phyloP scores from a whole-genome alignment of 1,140 invertebrate genomes.

The Zaprionus vittiger region DNA sequence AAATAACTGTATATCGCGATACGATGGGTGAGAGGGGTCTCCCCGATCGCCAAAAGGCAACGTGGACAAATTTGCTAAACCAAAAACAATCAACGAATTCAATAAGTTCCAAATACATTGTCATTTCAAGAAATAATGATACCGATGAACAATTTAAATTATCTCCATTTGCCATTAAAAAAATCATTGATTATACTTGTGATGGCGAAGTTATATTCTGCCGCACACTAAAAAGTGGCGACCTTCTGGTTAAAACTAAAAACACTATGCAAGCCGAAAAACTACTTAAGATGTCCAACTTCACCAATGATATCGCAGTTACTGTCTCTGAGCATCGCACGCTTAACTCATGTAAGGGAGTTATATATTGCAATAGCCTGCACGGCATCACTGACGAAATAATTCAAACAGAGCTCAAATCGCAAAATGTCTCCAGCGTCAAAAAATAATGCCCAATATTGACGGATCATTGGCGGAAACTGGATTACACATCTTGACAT shows the following conservation, averaged over 20 bases:
- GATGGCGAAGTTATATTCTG: slow-evolving; percentile 13
- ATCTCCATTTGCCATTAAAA: slow-evolving; percentile 31
- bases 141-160: slow-evolving; percentile 22
- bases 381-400: slow-evolving; percentile 6
- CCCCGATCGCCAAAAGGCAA: no score
- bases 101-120: not conserved
- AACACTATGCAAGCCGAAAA: slow-evolving; percentile 14
- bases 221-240: no score
- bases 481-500: not conserved
- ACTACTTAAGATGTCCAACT: slow-evolving; percentile 21
- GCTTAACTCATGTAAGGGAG: slow-evolving; percentile 12
- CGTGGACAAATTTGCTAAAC: no score
- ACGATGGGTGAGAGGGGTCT: no score
- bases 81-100: no score
- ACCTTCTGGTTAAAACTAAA: slow-evolving; percentile 26
- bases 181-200: slow-evolving; percentile 18
- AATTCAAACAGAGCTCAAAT: slow-evolving; percentile 15
- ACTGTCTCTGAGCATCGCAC: slow-evolving; percentile 25
- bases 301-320: slow-evolving; percentile 15
- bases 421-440: slow-evolving; percentile 13
- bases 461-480: not conserved
- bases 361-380: slow-evolving; percentile 6
- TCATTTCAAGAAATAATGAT: slow-evolving; percentile 16
- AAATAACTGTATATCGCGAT: no score
- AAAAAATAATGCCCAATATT: slow-evolving; percentile 17